Evolutionary conservation across 2,113 vertebrate genomes (phyloP).

Genomic region (Megaptera novaeangliae): DNA sequence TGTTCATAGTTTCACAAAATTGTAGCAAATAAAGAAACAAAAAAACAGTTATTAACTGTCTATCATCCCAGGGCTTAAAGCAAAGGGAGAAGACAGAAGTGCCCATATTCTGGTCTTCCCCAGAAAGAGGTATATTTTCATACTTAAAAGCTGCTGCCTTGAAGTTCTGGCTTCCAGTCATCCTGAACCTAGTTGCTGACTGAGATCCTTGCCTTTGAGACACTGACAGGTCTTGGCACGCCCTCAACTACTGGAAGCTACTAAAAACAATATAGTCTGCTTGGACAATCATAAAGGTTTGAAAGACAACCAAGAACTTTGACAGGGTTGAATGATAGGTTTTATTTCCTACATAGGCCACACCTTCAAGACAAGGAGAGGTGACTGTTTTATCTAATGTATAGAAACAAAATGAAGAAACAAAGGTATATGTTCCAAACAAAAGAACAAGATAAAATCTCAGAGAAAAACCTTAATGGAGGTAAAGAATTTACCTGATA

Average conservation of each 20-base stretch:
- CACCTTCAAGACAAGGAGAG: not conserved
- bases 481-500: not conserved
- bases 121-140: not conserved
- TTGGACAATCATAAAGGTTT: not conserved
- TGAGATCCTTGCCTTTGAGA: not conserved
- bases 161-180: not conserved
- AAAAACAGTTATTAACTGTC: not conserved
- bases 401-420: not conserved
- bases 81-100: not conserved
- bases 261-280: not conserved
- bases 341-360: not conserved
- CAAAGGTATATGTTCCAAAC: not conserved
- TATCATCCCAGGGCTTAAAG: not conserved
- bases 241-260: not conserved
- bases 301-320: not conserved
- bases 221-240: not conserved
- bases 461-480: not conserved
- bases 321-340: not conserved
- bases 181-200: not conserved
- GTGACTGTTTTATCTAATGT: not conserved
- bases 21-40: not conserved
- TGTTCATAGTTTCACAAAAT: not conserved
- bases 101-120: not conserved
- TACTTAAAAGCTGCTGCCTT: not conserved
- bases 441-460: not conserved